These are phyloP conservation scores for Patella caerulea DNA, from an alignment of 2,888 invertebrate species.

Conservation along the genomic window DNA sequence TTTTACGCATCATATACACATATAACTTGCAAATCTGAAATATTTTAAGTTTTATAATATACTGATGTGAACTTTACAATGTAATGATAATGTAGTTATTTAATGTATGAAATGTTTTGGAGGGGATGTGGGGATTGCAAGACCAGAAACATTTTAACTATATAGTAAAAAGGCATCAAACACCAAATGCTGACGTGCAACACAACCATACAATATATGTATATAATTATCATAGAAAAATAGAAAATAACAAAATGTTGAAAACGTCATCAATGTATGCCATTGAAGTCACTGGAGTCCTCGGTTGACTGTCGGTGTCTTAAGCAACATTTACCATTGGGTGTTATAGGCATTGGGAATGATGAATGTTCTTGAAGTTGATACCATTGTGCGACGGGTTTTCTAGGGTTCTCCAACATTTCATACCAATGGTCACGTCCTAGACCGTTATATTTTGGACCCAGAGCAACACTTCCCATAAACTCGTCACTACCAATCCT, in stretches of 20 bases:
- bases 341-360: conserved; percentile 43
- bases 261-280: not conserved
- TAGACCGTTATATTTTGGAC: conserved; percentile 82
- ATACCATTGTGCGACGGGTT: conserved; percentile 89
- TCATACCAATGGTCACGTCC: conserved; percentile 89
- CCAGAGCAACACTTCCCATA: conserved; percentile 86
- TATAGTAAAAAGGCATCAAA: no score
- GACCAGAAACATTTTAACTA: no score
- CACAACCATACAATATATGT: not conserved
- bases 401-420: conserved; percentile 86
- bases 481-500: conserved; percentile 90
- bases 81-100: no score
- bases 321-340: conserved; percentile 53
- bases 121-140: no score
- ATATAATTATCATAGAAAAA: no score
- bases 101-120: no score
- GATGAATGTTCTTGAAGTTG: conserved; percentile 79
- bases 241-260: no score
- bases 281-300: conserved; percentile 33
- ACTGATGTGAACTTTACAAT: no score
- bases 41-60: no score
- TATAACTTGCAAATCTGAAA: no score
- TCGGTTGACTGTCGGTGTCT: conserved; percentile 59
- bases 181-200: not conserved
- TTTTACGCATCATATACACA: no score